phyloP scores from a whole-genome alignment of 2,888 invertebrate genomes.

The Coelogynopora nodosa region DNA sequence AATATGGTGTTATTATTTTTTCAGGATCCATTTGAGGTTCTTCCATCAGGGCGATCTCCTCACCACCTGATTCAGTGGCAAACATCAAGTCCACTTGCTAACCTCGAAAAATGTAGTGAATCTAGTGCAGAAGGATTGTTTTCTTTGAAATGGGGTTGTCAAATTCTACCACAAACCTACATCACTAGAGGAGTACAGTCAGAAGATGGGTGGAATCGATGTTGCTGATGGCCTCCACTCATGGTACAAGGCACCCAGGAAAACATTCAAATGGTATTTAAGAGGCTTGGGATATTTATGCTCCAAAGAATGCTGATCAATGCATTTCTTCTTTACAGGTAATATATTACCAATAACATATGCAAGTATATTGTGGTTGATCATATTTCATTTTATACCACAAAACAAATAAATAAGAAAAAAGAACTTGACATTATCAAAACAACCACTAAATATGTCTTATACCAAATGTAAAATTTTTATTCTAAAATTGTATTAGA shows the following conservation, averaged over 20 bases:
- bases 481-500: too few species aligned
- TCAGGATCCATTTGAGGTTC: not conserved
- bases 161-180: not conserved
- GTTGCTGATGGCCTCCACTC: not conserved
- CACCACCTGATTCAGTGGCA: not conserved
- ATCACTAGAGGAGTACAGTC: not conserved
- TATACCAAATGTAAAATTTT: too few species aligned
- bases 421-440: too few species aligned
- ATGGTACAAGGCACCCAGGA: not conserved
- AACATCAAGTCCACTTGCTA: not conserved
- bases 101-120: too few species aligned
- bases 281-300: not conserved
- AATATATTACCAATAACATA: not conserved
- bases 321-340: not conserved
- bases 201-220: not conserved
- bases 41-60: not conserved
- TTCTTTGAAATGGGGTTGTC: not conserved
- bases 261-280: not conserved
- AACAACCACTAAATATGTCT: too few species aligned
- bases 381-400: too few species aligned
- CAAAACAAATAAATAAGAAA: too few species aligned
- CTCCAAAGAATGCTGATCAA: not conserved
- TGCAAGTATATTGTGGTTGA: too few species aligned
- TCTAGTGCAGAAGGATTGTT: not conserved
- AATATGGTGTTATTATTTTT: not conserved